Evolutionary conservation across 2,797 vertebrate species (phyloP), one percentile per base, ranked within the genome.

Genomic region (Neomorphus geoffroyi): DNA sequence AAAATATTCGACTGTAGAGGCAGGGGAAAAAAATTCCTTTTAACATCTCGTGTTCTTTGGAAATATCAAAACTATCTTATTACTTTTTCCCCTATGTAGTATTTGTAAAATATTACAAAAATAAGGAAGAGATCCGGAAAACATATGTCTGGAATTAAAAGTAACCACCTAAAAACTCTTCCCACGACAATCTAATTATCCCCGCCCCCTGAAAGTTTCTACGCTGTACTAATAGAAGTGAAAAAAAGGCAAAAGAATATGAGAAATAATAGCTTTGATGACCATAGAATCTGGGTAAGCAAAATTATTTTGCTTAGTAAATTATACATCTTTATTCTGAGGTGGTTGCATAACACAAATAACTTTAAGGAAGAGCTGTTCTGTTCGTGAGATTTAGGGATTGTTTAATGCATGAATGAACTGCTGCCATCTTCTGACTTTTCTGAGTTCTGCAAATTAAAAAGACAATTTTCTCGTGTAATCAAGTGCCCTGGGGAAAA

Each of bases 391-490:
- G 82, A 92, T 90, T 94, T 90, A 95, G 45, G 51, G 77, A 92
- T 89, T 57, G 86, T 93, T 94, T 96, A 94, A 94, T 96, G 94
- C 94, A 96, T 87, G 94, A 96, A 97, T 97, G 94, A 97, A 74
- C 94, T 97, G 96, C 96, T 97, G 97, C 97, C 96, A 97, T 94
- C 97, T 97, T 96, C 97, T 96, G 96, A 97, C 96, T 96, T 94
- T 72, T 90, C 86, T 65, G 93, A 97, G 94, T 94, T 96, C 96
- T 97, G 96, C 97, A 97, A 97, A 97, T 97, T 90, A 89, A 93
- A 95, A 90, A 93, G 94, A 88, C 82, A 70, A 15, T 66, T 93
- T 91, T 92, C 72, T 91, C 67, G 84, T 80, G 62, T 74, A 93
- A 92, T 92, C 94, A 81, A 80, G 66, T 66, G 79, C 84, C 94